These are phyloP conservation scores for Rhincodon typus DNA, from an alignment of 2,797 vertebrate species.

Conservation along the genomic window DNA sequence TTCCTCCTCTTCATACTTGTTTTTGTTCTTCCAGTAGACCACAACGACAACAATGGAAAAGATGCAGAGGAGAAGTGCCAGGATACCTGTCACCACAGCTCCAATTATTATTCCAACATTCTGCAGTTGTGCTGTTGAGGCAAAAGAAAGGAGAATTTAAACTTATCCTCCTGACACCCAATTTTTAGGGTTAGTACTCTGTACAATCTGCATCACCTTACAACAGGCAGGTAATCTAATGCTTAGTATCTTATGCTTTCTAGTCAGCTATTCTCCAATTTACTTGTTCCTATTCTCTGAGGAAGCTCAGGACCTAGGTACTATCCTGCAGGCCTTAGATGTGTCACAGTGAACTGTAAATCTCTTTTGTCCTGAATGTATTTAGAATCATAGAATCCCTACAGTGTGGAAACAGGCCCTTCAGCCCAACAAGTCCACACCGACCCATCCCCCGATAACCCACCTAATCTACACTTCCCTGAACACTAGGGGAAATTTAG, in stretches of 20 bases:
- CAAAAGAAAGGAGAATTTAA: constrained; percentile 44
- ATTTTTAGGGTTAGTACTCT: constrained; percentile 37
- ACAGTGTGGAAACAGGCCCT: too few relatives aligned
- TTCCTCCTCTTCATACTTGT: constrained; percentile 94
- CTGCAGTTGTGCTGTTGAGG: constrained; percentile 75
- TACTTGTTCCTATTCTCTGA: neutral
- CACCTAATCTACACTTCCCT: too few relatives aligned
- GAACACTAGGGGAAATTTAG: too few relatives aligned
- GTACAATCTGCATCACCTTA: neutral
- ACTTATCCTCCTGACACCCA: constrained; percentile 17
- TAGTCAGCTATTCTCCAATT: neutral
- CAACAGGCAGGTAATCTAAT: too few relatives aligned
- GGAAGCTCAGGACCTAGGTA: neutral
- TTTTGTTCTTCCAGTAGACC: constrained; percentile 94
- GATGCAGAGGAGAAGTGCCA: constrained; percentile 76
- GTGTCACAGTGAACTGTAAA: too few relatives aligned
- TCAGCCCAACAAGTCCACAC: too few relatives aligned
- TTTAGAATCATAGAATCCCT: too few relatives aligned
- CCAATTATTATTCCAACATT: constrained; percentile 84
- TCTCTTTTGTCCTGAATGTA: too few relatives aligned
- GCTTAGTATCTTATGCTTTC: neutral
- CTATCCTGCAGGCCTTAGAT: too few relatives aligned
- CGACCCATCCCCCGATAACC: too few relatives aligned
- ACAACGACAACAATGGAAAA: constrained; percentile 76
- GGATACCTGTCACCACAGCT: constrained; percentile 72